Percentiles rank a stretch among this genome's conserved stretches.
These are phyloP conservation scores for Myiozetetes cayanensis DNA, from an alignment of 2,113 vertebrate species.

Conservation along the genomic window DNA sequence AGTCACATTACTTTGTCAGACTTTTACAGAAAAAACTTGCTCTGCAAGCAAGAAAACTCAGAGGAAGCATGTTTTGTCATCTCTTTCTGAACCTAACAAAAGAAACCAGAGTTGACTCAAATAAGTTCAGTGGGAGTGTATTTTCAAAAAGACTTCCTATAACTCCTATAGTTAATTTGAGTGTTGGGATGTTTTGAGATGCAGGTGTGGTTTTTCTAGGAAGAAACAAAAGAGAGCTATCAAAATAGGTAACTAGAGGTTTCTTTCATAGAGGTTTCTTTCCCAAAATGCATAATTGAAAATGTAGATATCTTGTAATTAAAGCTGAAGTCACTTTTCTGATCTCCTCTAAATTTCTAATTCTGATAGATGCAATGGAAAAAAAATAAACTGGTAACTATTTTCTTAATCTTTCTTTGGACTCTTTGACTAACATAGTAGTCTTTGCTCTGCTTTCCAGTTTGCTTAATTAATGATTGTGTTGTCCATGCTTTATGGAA, in stretches of 20 bases:
- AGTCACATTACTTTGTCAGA: background rate
- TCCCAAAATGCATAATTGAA: background rate
- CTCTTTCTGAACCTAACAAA: background rate
- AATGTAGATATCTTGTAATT: background rate
- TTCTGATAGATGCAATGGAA: slow-evolving; percentile 63
- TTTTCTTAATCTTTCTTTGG: background rate
- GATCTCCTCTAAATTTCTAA: slow-evolving; percentile 38
- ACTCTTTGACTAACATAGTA: background rate
- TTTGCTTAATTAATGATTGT: background rate
- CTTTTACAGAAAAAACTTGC: background rate
- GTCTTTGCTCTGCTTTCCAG: background rate
- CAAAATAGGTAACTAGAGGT: background rate
- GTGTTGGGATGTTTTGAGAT: background rate
- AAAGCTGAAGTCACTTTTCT: slow-evolving; percentile 7
- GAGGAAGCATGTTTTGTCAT: background rate
- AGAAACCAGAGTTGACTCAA: background rate
- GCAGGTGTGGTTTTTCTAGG: background rate
- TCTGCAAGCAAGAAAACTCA: background rate
- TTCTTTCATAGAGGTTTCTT: background rate
- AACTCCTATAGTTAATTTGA: background rate
- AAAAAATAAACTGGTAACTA: slow-evolving; percentile 61
- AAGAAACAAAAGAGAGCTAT: background rate
- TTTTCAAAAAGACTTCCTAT: background rate
- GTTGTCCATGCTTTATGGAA: background rate
- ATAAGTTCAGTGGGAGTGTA: background rate